These are phyloP conservation scores for Cyclargus thomasi DNA, from an alignment of 1,140 invertebrate species.

Conservation along the genomic window DNA sequence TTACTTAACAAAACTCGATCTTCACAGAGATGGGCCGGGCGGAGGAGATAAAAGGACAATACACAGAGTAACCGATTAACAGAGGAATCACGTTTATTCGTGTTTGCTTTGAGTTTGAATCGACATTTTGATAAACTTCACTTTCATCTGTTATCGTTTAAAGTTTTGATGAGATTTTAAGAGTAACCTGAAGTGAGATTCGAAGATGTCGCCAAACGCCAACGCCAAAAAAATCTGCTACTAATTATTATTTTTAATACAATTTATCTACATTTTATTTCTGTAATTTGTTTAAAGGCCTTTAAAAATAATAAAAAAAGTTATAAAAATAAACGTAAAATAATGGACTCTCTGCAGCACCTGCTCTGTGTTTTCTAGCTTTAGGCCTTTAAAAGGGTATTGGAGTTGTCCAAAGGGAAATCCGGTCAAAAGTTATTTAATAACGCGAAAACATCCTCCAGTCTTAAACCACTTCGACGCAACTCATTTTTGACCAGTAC, in stretches of 20 bases:
- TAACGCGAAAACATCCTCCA: background rate
- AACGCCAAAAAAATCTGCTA: too few relatives aligned
- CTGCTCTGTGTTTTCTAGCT: constrained; percentile 7
- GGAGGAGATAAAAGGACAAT: constrained; percentile 16
- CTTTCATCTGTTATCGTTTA: too few relatives aligned
- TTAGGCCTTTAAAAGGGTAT: constrained; percentile 13
- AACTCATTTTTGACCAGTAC: too few relatives aligned
- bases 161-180: too few relatives aligned
- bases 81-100: background rate
- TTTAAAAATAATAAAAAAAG: too few relatives aligned
- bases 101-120: too few relatives aligned
- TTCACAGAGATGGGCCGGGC: constrained; percentile 14
- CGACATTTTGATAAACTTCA: too few relatives aligned
- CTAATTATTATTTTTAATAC: too few relatives aligned
- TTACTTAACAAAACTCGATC: constrained; percentile 18
- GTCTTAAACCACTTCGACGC: background rate
- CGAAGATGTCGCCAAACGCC: too few relatives aligned
- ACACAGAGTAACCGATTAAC: constrained; percentile 15
- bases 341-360: background rate
- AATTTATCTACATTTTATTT: too few relatives aligned
- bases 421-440: constrained; percentile 5
- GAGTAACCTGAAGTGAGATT: too few relatives aligned
- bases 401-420: background rate
- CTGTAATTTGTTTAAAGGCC: too few relatives aligned
- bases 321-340: background rate